Evolutionary conservation across 2,113 vertebrate species (phyloP), one percentile per base, ranked within the genome.

Genomic region (Cettia cetti): DNA sequence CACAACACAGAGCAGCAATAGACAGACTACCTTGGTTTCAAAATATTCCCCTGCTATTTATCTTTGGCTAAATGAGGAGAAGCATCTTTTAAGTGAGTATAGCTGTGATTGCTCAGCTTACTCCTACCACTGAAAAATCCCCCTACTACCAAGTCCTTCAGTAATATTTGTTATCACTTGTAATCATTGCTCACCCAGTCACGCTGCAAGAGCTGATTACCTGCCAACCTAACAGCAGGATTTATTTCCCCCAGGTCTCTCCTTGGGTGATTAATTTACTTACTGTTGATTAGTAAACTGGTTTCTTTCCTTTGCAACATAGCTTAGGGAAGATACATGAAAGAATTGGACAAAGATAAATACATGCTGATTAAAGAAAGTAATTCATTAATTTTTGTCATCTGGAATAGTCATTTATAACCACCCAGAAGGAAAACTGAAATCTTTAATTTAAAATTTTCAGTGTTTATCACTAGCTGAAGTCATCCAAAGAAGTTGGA

Each of bases 201-300:
- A 86, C 35, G 1, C 69, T 39, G 57, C 1, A 2, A 81, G 64
- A 77, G 60, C 76, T 78, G 93, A 96, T 94, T 94, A 96, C 72
- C 93, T 96, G 94, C 85, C 79, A 96, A 54, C 44, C 61, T 80
- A 94, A 56, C 56, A 94, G 93, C 42, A 90, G 72, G 82, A 96
- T 94, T 93, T 95, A 86, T 84, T 89, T 78, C 76, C 68, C 81
- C 54, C 60, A 8, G 0, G 76, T 60, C 79, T 92, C 88, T 93
- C 79, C 69, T 75, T 33, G 31, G 60, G 57, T 61, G 79, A 93
- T 81, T 90, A 86, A 94, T 90, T 96, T 54, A 84, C 68, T 89
- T 68, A 81, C 72, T 83, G 44, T 50, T 90, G 76, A 83, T 84
- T 81, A 92, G 64, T 88, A 89, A 92, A 93, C 85, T 57, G 44